Evolutionary conservation across 2,797 vertebrate species (phyloP).

Genomic region (Podarcis siculus): DNA sequence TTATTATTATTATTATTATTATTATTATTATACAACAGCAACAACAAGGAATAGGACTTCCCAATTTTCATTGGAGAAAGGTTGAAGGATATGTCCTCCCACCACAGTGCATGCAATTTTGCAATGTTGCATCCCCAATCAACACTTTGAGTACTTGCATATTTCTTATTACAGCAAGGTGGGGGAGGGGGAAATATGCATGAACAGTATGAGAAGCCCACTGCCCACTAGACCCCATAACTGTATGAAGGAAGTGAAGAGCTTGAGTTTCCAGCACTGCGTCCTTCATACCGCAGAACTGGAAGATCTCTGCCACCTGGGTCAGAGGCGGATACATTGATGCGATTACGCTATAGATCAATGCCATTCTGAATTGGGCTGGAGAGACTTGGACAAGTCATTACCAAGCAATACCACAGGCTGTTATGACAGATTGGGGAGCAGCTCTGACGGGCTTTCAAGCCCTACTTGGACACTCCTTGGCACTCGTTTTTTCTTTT

Average conservation of each 20-base stretch:
- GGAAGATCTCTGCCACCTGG: not conserved
- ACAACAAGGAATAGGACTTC: too few species aligned
- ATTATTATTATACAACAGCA: too few species aligned
- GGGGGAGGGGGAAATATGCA: too few species aligned
- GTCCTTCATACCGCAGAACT: not conserved
- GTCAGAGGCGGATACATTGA: not conserved
- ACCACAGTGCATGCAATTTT: not conserved
- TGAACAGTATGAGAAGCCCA: not conserved
- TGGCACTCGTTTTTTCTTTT: not conserved
- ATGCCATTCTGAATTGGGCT: conserved; percentile 1
- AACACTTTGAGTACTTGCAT: not conserved
- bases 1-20: too few species aligned
- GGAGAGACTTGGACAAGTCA: not conserved
- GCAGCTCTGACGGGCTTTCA: not conserved
- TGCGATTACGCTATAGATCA: not conserved
- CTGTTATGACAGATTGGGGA: not conserved
- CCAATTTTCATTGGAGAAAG: too few species aligned
- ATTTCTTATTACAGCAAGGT: not conserved
- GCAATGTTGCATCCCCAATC: not conserved
- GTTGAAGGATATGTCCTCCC: too few species aligned
- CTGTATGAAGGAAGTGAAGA: not conserved
- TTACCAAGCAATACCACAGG: not conserved
- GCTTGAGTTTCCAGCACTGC: rapidly evolving
- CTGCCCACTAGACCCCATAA: not conserved
- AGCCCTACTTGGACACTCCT: not conserved